Conservation (phyloP, 2,797 vertebrate genomes). For the Siniperca undulata region DNA sequence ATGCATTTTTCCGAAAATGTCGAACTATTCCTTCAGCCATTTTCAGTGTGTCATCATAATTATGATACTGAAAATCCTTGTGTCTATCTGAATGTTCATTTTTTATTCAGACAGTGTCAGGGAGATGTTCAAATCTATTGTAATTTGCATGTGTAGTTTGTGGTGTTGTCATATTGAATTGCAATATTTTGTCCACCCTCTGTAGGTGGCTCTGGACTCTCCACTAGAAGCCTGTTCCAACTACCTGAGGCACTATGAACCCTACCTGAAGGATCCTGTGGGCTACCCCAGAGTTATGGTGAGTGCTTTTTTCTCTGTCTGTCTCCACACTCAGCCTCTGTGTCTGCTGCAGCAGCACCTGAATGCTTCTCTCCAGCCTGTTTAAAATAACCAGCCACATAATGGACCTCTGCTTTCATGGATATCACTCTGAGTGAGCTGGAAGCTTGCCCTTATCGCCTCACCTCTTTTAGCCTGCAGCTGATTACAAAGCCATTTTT, state of each 20-base stretch:
- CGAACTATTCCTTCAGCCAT: not conserved
- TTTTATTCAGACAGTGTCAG: not conserved
- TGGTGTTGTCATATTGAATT: not conserved
- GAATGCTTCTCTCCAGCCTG: constrained; percentile 42
- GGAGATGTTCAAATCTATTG: not conserved
- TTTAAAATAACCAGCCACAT: constrained; percentile 58
- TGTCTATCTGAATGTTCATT: not conserved
- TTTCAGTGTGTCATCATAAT: not conserved
- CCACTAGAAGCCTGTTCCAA: constrained; percentile 88
- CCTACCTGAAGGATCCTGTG: constrained; percentile 92
- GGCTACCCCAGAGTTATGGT: constrained; percentile 94
- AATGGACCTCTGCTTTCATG: constrained; percentile 55
- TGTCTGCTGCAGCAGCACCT: constrained; percentile 27
- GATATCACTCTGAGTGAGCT: constrained; percentile 53
- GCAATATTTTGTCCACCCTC: constrained; percentile 26
- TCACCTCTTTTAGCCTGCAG: constrained; percentile 48
- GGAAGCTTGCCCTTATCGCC: constrained; percentile 61
- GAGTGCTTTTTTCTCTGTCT: constrained; percentile 51
- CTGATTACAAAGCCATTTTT: constrained; percentile 72
- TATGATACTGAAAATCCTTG: not conserved
- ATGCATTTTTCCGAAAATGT: not conserved
- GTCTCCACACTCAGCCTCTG: constrained; percentile 5
- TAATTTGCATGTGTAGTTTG: not conserved
- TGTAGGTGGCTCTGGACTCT: constrained; percentile 91
- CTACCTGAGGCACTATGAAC: constrained; percentile 91